Conservation (phyloP, 2,888 invertebrate species). For the Periphyllus acericola region DNA sequence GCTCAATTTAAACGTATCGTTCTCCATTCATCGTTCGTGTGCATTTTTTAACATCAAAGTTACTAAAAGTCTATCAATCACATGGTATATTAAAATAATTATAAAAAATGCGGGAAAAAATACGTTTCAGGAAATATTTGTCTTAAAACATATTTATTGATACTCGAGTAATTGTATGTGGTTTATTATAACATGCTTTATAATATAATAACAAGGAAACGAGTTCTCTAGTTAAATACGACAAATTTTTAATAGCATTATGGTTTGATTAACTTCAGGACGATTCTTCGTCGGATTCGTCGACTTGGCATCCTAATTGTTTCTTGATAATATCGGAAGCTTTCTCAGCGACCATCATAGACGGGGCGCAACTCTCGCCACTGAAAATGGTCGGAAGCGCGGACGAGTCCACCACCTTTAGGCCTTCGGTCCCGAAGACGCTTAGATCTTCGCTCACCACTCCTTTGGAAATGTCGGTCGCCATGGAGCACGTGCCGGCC, state of each 20-base stretch:
- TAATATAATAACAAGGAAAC: not conserved
- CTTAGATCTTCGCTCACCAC: slow-evolving; percentile 63
- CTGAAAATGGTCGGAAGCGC: slow-evolving; percentile 63
- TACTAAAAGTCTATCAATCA: too few species aligned
- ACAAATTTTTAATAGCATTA: too few species aligned
- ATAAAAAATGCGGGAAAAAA: not conserved
- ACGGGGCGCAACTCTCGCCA: slow-evolving; percentile 64
- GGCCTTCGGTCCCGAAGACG: slow-evolving; percentile 61
- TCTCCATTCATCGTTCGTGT: too few species aligned
- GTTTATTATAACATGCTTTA: too few species aligned
- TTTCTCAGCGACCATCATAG: slow-evolving; percentile 69
- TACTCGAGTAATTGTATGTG: too few species aligned
- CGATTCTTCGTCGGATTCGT: not conserved
- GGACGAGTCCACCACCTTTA: slow-evolving; percentile 63
- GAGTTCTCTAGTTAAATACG: not conserved
- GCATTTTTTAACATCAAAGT: too few species aligned
- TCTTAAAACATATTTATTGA: too few species aligned
- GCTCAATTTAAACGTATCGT: too few species aligned
- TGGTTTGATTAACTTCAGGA: not conserved
- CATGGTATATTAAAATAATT: too few species aligned
- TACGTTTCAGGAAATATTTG: not conserved
- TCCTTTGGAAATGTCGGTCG: slow-evolving; percentile 63
- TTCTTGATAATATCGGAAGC: slow-evolving; percentile 69
- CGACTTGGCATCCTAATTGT: slow-evolving; percentile 64
- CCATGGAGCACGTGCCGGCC: slow-evolving; percentile 64